Base-by-base conservation (phyloP, 2,888 invertebrate genomes). In the Ophraella communa region DNA sequence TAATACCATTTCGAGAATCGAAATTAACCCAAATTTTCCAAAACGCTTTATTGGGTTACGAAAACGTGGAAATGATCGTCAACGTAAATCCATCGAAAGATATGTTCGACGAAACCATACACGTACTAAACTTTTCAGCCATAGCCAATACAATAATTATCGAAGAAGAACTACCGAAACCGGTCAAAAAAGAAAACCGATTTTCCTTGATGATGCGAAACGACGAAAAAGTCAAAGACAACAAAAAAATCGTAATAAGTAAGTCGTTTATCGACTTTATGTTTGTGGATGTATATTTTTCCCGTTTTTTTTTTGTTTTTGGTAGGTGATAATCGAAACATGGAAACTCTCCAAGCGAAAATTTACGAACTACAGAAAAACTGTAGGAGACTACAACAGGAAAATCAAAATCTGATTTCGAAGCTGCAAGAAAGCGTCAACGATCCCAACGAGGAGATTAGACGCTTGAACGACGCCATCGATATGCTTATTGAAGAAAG, bases 21-120 rank as follows among this genome's bases (percentile, higher is more conserved):
- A 96, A 96, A 78, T 82, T 98, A 42, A 97, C 97, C 0, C 87
- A 93, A 53, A 79, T 97, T 1, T 88, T 95, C 51, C 94, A 96
- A 78, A 87, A 88, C 1, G 91, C 92, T 0, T 83, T 97, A 18
- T 85, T 87, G 0, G 94, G 94, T 0, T 82, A 86, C 1, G 86
- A 93, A 82, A 81, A 87, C 18, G 87, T 92, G 1, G 85, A 87
- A 20, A 93, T 97, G 91, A 89, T 97, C 71, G 93, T 96, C 0
- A 95, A 93, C 57, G 85, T 97, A 0, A 93, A 91, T 79, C 93
- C 94, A 0, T 83, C 88, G 4, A 87, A 89, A 0, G 84, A 87
- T 61, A 88, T 90, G 80, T 89, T 90, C 69, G 91, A 92, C 67
- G 96, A 98, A 80, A 94, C 93, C 0, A 84, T 90, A 4, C 92